Evolutionary conservation across 2,113 vertebrate genomes (phyloP).

Genomic region (Callithrix jacchus): DNA sequence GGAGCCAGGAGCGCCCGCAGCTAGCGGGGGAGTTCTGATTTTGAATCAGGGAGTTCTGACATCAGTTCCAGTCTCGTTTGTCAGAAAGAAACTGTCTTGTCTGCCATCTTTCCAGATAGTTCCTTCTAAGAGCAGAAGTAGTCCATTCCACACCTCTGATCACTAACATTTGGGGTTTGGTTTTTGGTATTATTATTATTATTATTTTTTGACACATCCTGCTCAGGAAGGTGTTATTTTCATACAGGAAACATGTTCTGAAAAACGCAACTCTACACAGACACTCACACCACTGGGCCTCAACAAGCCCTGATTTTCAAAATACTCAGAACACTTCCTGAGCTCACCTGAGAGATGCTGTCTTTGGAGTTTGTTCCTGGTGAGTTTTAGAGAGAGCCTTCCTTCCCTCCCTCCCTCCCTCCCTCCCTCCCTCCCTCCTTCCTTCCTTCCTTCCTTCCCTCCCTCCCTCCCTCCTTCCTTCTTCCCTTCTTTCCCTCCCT

Average conservation of each 20-base stretch:
- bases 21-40: constrained; percentile 32
- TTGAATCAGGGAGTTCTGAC: neutral
- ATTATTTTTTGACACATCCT: neutral
- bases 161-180: neutral
- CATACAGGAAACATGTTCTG: neutral
- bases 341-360: neutral
- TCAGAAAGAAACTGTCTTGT: neutral
- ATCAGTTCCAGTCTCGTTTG: neutral
- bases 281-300: neutral
- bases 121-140: neutral
- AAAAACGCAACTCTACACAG: neutral
- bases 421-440: no score
- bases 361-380: neutral
- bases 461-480: no score
- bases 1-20: constrained; percentile 54
- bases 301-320: neutral
- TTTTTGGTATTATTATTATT: neutral
- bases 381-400: neutral
- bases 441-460: no score
- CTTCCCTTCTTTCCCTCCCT: no score
- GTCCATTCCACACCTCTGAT: neutral
- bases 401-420: neutral
- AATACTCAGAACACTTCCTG: neutral
- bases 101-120: neutral
- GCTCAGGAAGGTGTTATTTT: neutral